Percentiles rank a stretch among this genome's conserved stretches.
phyloP scores from a whole-genome alignment of 2,797 vertebrate species.

The Helostoma temminkii region DNA sequence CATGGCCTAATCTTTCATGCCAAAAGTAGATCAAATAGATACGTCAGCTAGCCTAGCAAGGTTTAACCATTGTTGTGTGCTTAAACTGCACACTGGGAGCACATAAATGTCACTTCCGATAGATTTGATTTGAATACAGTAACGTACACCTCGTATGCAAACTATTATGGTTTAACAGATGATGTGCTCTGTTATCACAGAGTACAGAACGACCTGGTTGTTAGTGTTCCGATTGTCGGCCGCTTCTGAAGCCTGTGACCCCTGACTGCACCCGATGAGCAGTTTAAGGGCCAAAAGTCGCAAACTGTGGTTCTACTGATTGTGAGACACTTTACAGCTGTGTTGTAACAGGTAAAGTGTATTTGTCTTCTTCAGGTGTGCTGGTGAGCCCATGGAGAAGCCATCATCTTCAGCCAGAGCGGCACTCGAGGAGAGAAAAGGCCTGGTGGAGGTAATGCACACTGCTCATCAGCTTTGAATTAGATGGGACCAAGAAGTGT shows the following conservation, averaged over 20 bases:
- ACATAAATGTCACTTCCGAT: constrained; percentile 5
- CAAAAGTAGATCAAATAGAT: neutral
- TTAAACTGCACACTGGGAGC: neutral
- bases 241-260: neutral
- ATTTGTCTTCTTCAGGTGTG: constrained; percentile 47
- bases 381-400: constrained; percentile 69
- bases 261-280: neutral
- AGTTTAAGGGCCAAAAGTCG: neutral
- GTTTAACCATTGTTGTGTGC: neutral
- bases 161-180: constrained; percentile 20
- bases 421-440: constrained; percentile 57
- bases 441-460: constrained; percentile 67
- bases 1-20: neutral
- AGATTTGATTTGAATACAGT: constrained; percentile 48
- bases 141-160: constrained; percentile 47
- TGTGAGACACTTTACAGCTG: neutral
- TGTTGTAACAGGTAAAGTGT: neutral
- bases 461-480: neutral
- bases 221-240: neutral
- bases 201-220: neutral
- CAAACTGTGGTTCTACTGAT: neutral
- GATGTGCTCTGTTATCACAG: neutral
- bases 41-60: neutral
- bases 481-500: neutral
- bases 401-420: constrained; percentile 56